Evolutionary conservation across 1,140 invertebrate species (phyloP).

Genomic region (Megalonaias nervosa): DNA sequence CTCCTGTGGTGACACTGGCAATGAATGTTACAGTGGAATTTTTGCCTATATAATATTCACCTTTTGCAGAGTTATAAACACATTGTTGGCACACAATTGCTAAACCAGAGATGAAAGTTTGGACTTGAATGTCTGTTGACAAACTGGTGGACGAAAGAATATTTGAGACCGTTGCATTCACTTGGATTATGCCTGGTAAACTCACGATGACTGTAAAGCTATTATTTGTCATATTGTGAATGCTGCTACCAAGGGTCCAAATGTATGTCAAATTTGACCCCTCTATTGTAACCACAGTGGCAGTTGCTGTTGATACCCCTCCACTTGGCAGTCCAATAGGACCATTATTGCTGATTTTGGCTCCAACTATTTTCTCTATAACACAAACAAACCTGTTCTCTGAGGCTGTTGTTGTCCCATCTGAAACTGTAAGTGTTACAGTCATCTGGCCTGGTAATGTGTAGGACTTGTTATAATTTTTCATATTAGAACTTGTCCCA

Average conservation of each 20-base stretch:
- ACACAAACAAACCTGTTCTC: slow-evolving; percentile 9
- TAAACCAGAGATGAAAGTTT: slow-evolving; percentile 31
- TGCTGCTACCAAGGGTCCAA: slow-evolving; percentile 10
- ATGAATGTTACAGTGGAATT: slow-evolving; percentile 3
- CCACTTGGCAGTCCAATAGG: slow-evolving; percentile 11
- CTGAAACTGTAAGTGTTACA: slow-evolving; percentile 23
- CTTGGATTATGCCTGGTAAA: slow-evolving; percentile 4
- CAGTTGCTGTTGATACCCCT: slow-evolving; percentile 1
- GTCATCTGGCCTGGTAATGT: slow-evolving; percentile 23
- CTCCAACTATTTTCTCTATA: slow-evolving; percentile 16
- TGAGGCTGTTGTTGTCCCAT: neutral
- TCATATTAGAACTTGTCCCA: neutral
- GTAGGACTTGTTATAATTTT: slow-evolving; percentile 12
- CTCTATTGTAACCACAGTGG: neutral
- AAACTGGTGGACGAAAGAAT: slow-evolving; percentile 8
- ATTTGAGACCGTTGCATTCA: slow-evolving; percentile 19
- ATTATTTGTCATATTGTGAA: neutral
- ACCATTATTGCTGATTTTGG: neutral
- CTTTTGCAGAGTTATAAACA: neutral
- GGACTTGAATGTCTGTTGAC: slow-evolving; percentile 24
- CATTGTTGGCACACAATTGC: slow-evolving; percentile 15
- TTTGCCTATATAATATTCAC: slow-evolving; percentile 4
- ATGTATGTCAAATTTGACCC: slow-evolving; percentile 2
- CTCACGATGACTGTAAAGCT: slow-evolving; percentile 1
- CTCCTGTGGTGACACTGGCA: slow-evolving; percentile 23